A percentile compares a stretch with the other conserved stretches of the same genome.
Evolutionary conservation across 2,888 invertebrate species (phyloP).

Genomic region (Netelia melanura): DNA sequence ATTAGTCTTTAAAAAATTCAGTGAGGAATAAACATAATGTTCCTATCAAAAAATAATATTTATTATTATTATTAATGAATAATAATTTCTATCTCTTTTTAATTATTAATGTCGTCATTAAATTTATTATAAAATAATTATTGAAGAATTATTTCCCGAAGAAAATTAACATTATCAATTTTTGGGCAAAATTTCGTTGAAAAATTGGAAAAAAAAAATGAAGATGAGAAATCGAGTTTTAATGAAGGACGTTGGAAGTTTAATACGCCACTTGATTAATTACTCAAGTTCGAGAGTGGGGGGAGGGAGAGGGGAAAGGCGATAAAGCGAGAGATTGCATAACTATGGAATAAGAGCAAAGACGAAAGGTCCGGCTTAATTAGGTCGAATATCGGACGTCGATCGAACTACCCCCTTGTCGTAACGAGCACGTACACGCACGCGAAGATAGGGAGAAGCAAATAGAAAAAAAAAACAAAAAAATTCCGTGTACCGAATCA

Average conservation of each 20-base stretch:
- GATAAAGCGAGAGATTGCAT: constrained; percentile 15
- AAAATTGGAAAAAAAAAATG: background rate
- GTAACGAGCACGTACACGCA: constrained; percentile 7
- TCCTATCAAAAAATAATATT: too few species aligned
- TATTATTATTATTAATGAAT: too few species aligned
- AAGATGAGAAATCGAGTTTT: background rate
- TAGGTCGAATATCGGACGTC: constrained; percentile 50
- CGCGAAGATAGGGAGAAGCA: background rate
- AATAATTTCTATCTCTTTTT: too few species aligned
- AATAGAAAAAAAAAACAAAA: too few species aligned
- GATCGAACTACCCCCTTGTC: constrained; percentile 33
- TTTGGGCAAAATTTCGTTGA: background rate
- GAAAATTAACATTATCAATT: too few species aligned
- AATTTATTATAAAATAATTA: too few species aligned
- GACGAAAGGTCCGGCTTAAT: constrained; percentile 57
- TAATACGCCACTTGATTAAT: constrained; percentile 50
- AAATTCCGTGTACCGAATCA: constrained; percentile 45
- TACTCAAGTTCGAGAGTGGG: constrained; percentile 35
- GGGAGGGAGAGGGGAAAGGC: background rate
- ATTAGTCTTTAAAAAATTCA: too few species aligned
- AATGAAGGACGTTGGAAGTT: constrained; percentile 10
- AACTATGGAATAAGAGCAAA: constrained; percentile 32
- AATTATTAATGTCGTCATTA: too few species aligned
- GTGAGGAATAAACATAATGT: too few species aligned
- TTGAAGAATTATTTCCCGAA: too few species aligned